Base-by-base conservation (phyloP, 2,797 vertebrate species). In the Nothura maculosa region DNA sequence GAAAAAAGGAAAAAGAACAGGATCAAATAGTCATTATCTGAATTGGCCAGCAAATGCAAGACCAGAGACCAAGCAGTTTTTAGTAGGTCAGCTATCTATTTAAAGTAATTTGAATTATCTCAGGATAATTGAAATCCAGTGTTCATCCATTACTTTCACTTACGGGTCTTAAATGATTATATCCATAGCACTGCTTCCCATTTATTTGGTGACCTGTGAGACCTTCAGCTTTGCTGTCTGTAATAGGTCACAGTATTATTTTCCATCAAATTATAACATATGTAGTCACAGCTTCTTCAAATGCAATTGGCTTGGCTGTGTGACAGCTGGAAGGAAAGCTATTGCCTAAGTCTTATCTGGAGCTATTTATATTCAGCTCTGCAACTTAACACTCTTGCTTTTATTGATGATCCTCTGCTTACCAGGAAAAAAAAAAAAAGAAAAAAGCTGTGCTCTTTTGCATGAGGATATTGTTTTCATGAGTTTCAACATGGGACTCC, bases 101-200 rank as follows among this genome's bases (percentile, higher is more conserved):
- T 92, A 28, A 52, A 89, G 92, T 81, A 57, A 86, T 93, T 90
- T 83, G 91, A 95, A 89, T 92, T 83, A 88, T 85, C 74, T 19
- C 10, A 94, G 70, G 89, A 83, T 94, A 96, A 94, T 57, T 92
- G 86, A 93, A 89, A 93, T 77, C 94, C 85, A 81, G 48, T 67
- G 70, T 74, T 83, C 85, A 34, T 73, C 84, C 66, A 78, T 95
- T 89, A 86, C 82, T 90, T 76, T 89, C 36, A 32, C 62, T 87
- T 68, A 83, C 0, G 9, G 87, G 62, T 68, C 62, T 85, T 82
- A 83, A 52, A 90, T 93, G 58, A 78, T 69, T 82, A 89, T 81
- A 60, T 79, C 88, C 76, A 6, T 45, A 66, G 91, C 72, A 68
- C 25, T 64, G 79, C 58, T 66, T 82, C 72, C 25, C 85, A 73